Conservation (phyloP, 2,888 invertebrate species). For the Amphipoea lucens region DNA sequence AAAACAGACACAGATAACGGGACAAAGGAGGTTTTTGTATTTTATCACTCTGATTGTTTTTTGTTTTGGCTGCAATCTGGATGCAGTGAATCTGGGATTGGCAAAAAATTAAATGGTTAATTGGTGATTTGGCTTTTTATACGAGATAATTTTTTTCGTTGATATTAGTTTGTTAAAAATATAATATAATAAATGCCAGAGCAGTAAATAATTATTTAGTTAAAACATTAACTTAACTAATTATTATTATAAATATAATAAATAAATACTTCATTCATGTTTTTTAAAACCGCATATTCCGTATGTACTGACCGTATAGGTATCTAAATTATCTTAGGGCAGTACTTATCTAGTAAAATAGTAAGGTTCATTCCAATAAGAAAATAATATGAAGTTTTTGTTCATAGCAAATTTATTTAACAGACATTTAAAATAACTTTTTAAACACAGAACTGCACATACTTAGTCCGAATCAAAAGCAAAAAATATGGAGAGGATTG, state of each 20-base stretch:
- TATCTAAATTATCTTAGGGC: background rate
- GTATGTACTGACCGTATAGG: background rate
- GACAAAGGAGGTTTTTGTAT: conserved; percentile 66
- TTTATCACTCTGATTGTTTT: conserved; percentile 51
- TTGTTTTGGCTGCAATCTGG: conserved; percentile 29
- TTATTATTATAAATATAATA: too few relatives aligned
- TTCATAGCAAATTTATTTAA: conserved; percentile 32
- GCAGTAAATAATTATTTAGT: background rate
- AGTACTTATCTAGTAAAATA: background rate
- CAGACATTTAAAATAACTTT: conserved; percentile 49
- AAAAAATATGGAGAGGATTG: conserved; percentile 86
- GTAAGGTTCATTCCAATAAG: conserved; percentile 39
- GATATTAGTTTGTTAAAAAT: background rate
- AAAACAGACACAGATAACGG: conserved; percentile 82
- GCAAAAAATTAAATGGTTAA: conserved; percentile 19
- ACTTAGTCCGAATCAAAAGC: conserved; percentile 77
- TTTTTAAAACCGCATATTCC: background rate
- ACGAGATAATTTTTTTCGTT: background rate
- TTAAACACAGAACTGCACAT: conserved; percentile 69
- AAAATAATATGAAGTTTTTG: conserved; percentile 3
- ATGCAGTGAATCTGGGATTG: conserved; percentile 14
- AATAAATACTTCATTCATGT: background rate
- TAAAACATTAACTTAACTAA: background rate
- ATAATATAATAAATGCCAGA: fast-evolving
- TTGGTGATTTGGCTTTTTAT: background rate